Evolutionary conservation across 2,888 invertebrate genomes (phyloP), one percentile per base, ranked within the genome.

Genomic region (Troglohyphantes excavatus): DNA sequence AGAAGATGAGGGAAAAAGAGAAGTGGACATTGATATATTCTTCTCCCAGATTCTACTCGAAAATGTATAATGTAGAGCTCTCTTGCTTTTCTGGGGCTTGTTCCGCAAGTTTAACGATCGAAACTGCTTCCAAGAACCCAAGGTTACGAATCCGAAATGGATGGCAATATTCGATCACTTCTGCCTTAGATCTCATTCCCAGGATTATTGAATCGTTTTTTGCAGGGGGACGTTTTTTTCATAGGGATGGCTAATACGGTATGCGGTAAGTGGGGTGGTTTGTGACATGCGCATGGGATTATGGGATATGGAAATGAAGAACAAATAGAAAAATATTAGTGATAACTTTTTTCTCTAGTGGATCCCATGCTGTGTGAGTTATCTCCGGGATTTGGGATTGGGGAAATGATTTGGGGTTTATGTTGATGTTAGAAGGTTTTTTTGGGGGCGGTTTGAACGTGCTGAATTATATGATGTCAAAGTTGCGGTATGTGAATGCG

Each of bases 31-130:
- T 84, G 84, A 84, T 84, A 76, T 84, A 84, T 84, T 67, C 67
- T 59, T 65, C 67, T 21, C 33, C 46, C 27, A 29, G 67, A 53
- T 67, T 67, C 84, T 75, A 73, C 84, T 75, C 67, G 33, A 68
- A 76, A 84, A 84, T 84, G 84, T 84, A 84, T 84, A 84, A 84
- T 84, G 84, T 75, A 84, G 84, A 67, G 75, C 75, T 67, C 29
- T 75, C 63, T 72, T 73, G 67, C 26, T 39, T n/a, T 7, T 0
- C 33, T 6, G 67, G 61, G 27, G 63, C 63, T 76, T 84, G 84
- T 84, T 67, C 65, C 63, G 65, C 29, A 75, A 53, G 65, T 75
- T 75, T 84, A 84, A 84, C 84, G 84, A 84, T 84, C 67, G 73
- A 65, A 75, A 68, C 23, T 27, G 61, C 65, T 39, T 53, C 21